phyloP scores from a whole-genome alignment of 1,140 invertebrate species.

The Drosophila paulistorum region DNA sequence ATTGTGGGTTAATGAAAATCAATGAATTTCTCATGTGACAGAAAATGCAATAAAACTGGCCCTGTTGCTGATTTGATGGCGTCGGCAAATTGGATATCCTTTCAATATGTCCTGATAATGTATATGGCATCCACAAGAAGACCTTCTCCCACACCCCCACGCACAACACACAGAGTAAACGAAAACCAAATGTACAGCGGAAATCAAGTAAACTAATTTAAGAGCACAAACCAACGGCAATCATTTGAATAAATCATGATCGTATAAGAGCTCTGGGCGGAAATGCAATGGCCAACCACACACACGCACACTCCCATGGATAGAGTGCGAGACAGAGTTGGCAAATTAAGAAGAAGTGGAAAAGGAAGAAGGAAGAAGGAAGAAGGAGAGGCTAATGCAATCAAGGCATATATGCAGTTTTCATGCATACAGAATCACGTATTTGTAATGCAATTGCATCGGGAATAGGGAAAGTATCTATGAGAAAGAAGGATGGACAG shows the following conservation, averaged over 20 bases:
- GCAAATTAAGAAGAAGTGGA: background rate
- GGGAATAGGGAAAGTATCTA: background rate
- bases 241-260: conserved; percentile 54
- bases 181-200: conserved; percentile 44
- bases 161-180: background rate
- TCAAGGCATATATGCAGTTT: conserved; percentile 49
- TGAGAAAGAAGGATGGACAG: conserved; percentile 12
- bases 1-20: background rate
- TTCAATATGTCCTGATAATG: background rate
- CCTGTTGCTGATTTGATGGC: background rate
- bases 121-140: background rate
- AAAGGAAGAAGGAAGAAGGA: too few species aligned
- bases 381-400: conserved; percentile 47
- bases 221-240: conserved; percentile 22
- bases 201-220: conserved; percentile 61
- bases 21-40: conserved; percentile 11
- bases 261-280: conserved; percentile 39
- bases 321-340: conserved; percentile 11
- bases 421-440: conserved; percentile 36
- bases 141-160: background rate
- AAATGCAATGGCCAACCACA: conserved; percentile 56
- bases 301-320: background rate
- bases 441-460: conserved; percentile 18
- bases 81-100: conserved; percentile 4
- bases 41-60: conserved; percentile 1